Evolutionary conservation across 2,113 vertebrate species (phyloP), one percentile per base, ranked within the genome.

Genomic region (Phodopus roborovskii): DNA sequence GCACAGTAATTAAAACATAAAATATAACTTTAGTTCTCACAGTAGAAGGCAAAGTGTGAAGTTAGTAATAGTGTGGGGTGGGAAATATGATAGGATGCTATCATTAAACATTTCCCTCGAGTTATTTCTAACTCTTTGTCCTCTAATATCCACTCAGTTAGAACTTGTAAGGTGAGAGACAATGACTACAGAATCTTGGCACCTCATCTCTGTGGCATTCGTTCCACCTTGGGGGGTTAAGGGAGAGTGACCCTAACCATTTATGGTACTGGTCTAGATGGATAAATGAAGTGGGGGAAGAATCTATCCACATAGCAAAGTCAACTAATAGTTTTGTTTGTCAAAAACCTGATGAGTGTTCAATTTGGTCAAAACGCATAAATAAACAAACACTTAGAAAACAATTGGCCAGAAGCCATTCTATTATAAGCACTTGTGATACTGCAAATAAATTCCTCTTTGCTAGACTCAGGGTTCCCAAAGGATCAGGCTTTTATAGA

Each of bases 61-160:
- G 36, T 86, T 77, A n/a, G 64, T 8, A 5, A 6, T 11, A 45
- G 5, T 48, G 6, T 30, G 8, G 20, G n/a, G 8, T 2, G 22
- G 11, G 33, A 39, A 33, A 56, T 81, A 58, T 36, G 53, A 58
- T 82, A 82, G 33, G 39, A 17, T 79, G 28, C 50, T 62, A 48
- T 71, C n/a, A 30, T 64, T 64, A 64, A 64, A 64, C 26, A 45
- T 77, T 19, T 30, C 3, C 42, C 62, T 62, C 28, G 56, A 28
- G 81, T 81, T 5, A 82, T 92, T 71, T 94, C 81, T 91, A 62
- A 79, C 62, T 5, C 4, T 91, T 79, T 83, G 83, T 94, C 45
- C 42, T 93, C 74, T 85, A 90, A 85, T 12, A 79, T 53, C 2
- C 16, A 20, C 39, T 82, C 48, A 56, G 26, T 19, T 78, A 53